Evolutionary conservation across 2,888 invertebrate species (phyloP).

Genomic region (Trichogramma dendrolimi): DNA sequence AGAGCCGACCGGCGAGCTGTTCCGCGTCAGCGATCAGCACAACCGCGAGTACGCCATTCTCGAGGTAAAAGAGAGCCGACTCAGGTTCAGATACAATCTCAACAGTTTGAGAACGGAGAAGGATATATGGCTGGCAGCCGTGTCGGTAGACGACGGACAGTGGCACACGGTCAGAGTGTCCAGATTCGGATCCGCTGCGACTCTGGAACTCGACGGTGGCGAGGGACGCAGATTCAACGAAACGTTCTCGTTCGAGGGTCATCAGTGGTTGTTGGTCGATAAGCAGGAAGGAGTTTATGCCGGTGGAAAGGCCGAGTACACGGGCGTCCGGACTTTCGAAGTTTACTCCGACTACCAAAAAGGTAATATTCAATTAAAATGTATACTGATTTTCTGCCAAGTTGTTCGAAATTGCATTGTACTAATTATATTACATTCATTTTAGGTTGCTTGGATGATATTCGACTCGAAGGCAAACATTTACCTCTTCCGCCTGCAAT

Average conservation of each 20-base stretch:
- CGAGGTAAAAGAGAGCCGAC: conserved; percentile 81
- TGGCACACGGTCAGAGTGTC: conserved; percentile 94
- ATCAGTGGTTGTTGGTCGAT: conserved; percentile 87
- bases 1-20: conserved; percentile 88
- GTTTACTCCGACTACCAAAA: conserved; percentile 93
- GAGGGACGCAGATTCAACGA: conserved; percentile 92
- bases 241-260: conserved; percentile 83
- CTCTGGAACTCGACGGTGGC: conserved; percentile 88
- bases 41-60: conserved; percentile 91
- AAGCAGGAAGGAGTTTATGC: conserved; percentile 94
- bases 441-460: conserved; percentile 75
- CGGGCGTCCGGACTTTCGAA: conserved; percentile 88
- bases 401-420: background rate
- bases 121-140: conserved; percentile 84
- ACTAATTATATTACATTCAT: background rate
- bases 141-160: conserved; percentile 90
- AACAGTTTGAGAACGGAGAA: conserved; percentile 85
- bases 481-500: conserved; percentile 90
- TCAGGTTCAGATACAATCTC: conserved; percentile 89
- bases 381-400: background rate
- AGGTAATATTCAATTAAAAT: conserved; percentile 54
- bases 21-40: conserved; percentile 90
- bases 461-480: conserved; percentile 89
- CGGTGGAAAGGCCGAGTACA: conserved; percentile 92
- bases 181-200: conserved; percentile 88